Evolutionary conservation across 2,113 vertebrate species (phyloP).

Genomic region (Leptosomus discolor): DNA sequence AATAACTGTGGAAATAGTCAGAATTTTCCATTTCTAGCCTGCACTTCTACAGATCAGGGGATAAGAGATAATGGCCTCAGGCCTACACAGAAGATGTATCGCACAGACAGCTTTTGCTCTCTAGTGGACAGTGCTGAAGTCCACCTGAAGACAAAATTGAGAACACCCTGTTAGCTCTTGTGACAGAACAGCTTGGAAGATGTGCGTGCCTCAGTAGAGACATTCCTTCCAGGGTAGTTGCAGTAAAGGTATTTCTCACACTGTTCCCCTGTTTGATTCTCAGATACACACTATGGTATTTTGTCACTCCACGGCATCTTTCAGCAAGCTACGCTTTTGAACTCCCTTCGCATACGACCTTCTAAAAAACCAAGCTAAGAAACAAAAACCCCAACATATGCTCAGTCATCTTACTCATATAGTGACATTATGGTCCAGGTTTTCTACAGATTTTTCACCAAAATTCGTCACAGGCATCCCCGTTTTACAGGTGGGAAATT

Average conservation of each 20-base stretch:
- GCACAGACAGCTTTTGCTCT: not conserved
- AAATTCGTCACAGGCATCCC: not conserved
- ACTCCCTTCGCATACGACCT: not conserved
- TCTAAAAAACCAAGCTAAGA: not conserved
- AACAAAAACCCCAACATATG: not conserved
- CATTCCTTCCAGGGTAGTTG: not conserved
- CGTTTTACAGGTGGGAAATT: not conserved
- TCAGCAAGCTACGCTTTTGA: not conserved
- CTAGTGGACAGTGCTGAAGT: not conserved
- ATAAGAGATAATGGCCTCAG: not conserved
- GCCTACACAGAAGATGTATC: not conserved
- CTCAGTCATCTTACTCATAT: not conserved
- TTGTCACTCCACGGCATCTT: not conserved
- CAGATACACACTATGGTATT: not conserved
- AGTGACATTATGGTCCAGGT: not conserved
- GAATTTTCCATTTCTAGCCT: not conserved
- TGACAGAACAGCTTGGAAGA: not conserved
- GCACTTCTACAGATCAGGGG: not conserved
- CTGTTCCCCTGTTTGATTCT: not conserved
- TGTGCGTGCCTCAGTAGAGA: not conserved
- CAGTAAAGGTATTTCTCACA: not conserved
- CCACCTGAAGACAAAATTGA: not conserved
- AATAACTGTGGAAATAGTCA: not conserved
- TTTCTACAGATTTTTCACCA: not conserved
- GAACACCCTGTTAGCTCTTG: not conserved